Conservation (phyloP, 92 coral and sea anemone genomes). For the Hydrozoanthus gracilis region DNA sequence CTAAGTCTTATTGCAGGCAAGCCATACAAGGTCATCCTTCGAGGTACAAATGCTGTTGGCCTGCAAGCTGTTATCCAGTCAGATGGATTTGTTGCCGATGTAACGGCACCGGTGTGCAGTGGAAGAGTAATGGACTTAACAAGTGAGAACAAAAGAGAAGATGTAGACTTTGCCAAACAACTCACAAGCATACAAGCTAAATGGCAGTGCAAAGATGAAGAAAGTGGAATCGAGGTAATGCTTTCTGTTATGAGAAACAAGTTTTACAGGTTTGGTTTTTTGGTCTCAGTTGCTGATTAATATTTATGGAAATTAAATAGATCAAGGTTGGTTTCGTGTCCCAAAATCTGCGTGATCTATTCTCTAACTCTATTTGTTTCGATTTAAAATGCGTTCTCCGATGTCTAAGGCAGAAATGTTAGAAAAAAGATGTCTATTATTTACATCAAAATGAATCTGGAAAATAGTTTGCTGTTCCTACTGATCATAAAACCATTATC, state of each 20-base stretch:
- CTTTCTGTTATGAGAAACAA: conserved; percentile 77
- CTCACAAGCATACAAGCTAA: conserved; percentile 65
- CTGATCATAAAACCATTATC: not conserved
- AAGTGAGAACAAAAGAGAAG: conserved; percentile 50
- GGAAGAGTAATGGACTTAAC: conserved; percentile 65
- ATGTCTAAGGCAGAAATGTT: no score
- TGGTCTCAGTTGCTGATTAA: not conserved
- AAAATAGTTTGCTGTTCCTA: no score
- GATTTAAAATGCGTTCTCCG: no score
- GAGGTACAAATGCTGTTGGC: conserved; percentile 86
- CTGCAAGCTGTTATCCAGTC: conserved; percentile 61
- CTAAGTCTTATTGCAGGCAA: conserved; percentile 65
- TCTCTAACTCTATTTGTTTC: no score
- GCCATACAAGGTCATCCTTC: conserved; percentile 57
- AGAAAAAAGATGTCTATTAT: no score
- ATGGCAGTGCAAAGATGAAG: conserved; percentile 75
- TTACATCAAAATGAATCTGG: no score
- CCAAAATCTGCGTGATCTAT: no score
- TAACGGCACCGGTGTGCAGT: conserved; percentile 67
- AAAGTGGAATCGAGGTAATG: conserved; percentile 75
- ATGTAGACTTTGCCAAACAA: conserved; percentile 71
- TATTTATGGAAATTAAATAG: no score
- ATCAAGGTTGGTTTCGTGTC: no score
- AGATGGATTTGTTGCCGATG: conserved; percentile 79
- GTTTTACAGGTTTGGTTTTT: conserved; percentile 72